Evolutionary conservation across 2,888 invertebrate genomes (phyloP), one percentile per base, ranked within the genome.

Genomic region (Spisula solida): DNA sequence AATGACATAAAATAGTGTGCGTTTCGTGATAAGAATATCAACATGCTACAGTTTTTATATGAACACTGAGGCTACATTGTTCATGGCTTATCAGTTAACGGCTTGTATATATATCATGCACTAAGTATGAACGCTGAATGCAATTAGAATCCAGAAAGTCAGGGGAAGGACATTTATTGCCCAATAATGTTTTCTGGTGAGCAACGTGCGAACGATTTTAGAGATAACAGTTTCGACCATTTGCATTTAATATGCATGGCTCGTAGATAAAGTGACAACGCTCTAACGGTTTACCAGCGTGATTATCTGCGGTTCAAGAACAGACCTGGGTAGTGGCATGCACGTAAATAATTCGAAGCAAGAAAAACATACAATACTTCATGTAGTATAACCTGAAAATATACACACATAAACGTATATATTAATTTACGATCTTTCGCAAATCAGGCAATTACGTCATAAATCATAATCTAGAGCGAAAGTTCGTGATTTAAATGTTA

Each of bases 41-140:
- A 81, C 81, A 48, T 25, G 47, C 48, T 80, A 48, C 18, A 25
- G 47, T 47, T 80, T 41, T 66, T 66, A 66, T 66, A 66, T 66
- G 60, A 25, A 66, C 5, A 75, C 75, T 75, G 75, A 75, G 75
- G 75, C 34, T 34, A 31, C 31, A 75, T 75, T 75, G 75, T 75
- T 75, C 18, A 75, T 31, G 75, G 34, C 75, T 75, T 75, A 75
- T 34, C 75, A 75, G 75, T 75, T 31, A 16, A 20, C 41, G n/a
- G 80, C 80, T 80, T 80, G 48, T 80, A 47, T 25, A 47, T 80
- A 80, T 25, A 80, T 80, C 80, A 80, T 80, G n/a, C 5, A 47
- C 0, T 51, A 80, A 80, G 80, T 47, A 80, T 47, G 75, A 80
- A 51, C 18, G 80, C 25, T 80, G 48, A 20, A 47, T 80, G 80